These are phyloP conservation scores for Sphecodes monilicornis DNA, from an alignment of 2,888 invertebrate genomes.

Conservation along the genomic window DNA sequence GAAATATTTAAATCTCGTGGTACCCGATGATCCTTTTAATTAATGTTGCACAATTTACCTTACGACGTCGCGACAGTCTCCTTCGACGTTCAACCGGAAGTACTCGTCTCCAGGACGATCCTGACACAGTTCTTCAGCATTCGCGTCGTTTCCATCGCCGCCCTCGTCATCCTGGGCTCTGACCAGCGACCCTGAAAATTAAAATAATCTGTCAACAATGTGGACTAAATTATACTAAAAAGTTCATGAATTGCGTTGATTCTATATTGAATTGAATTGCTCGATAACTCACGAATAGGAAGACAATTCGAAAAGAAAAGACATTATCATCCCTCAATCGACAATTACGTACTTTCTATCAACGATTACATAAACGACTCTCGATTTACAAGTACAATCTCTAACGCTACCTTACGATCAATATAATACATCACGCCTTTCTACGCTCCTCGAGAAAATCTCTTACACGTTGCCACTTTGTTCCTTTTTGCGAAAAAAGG, in stretches of 20 bases:
- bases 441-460: not conserved
- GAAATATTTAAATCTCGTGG: not conserved
- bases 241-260: no score
- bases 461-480: not conserved
- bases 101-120: conserved; percentile 96
- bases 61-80: conserved; percentile 97
- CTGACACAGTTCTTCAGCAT: conserved; percentile 93
- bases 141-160: conserved; percentile 87
- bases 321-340: not conserved
- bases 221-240: no score
- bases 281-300: not conserved
- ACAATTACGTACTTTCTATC: conserved; percentile 54
- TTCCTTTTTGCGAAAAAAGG: not conserved
- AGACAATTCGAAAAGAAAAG: conserved; percentile 6
- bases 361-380: conserved; percentile 52
- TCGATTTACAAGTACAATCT: conserved; percentile 28
- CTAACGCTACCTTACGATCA: conserved; percentile 13
- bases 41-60: conserved; percentile 87
- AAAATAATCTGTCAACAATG: no score
- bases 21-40: not conserved
- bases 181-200: conserved; percentile 75
- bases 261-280: not conserved
- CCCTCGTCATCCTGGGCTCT: conserved; percentile 90
- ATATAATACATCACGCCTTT: conserved; percentile 8
- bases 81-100: conserved; percentile 93